Evolutionary conservation across 2,797 vertebrate species (phyloP), one percentile per base, ranked within the genome.

Genomic region (Acanthurus leucopareius): DNA sequence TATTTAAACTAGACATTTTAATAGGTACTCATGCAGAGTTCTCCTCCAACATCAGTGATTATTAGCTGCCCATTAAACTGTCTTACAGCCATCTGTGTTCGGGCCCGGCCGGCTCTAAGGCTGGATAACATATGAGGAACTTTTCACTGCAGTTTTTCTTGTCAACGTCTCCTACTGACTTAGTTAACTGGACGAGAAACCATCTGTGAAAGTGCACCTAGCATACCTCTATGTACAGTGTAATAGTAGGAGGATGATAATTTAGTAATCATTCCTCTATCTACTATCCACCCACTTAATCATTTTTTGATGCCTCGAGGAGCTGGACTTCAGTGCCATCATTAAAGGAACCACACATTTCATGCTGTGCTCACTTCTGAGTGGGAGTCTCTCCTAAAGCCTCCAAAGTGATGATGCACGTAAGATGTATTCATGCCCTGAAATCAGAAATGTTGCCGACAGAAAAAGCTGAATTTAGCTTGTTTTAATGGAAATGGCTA

Each of bases 271-370:
- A 73, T 79, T 56, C 80, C 32, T 69, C 80, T 63, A 77, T 83
- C 82, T 80, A 68, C 78, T 48, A 60, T 83, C 81, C 90, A 80
- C 87, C 84, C 87, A 91, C 84, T 70, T 78, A 86, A 86, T 82
- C 69, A 89, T 86, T 64, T 75, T 76, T 83, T 81, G 40, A 68
- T 87, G 79, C 78, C 86, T 89, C 57, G 73, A 80, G 75, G 82
- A 88, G 76, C 76, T 77, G 78, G 72, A 88, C 77, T 82, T 80
- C 83, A 76, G 1, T 61, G 83, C 65, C 79, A 40, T 79, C 82
- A 67, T 87, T 81, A 77, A 79, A 84, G 75, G 63, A 81, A 20
- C 70, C 54, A 61, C 84, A 86, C 83, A 57, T 66, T 85, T 80
- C 68, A 72, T 73, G 60, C 80, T 69, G 57, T 25, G 56, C 66